Conservation (phyloP, 2,113 vertebrate genomes). For the Zapornia atra region DNA sequence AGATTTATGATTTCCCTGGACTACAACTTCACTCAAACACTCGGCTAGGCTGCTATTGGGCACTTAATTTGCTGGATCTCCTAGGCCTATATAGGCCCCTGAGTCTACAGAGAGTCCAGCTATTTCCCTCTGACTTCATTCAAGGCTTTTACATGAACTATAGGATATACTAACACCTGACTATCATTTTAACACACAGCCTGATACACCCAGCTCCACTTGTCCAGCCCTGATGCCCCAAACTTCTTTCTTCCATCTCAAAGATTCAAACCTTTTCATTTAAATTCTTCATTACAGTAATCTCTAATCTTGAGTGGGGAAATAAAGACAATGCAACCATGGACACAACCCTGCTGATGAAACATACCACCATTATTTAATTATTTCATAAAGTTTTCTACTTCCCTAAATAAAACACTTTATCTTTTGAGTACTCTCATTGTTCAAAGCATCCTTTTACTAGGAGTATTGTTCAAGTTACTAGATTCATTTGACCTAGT, state of each 20-base stretch:
- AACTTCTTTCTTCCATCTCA: background rate
- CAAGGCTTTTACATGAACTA: background rate
- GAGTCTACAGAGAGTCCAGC: background rate
- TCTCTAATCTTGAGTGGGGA: background rate
- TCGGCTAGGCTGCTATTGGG: background rate
- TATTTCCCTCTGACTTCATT: background rate
- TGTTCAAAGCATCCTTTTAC: background rate
- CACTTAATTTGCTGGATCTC: background rate
- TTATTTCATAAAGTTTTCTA: background rate
- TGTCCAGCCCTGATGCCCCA: background rate
- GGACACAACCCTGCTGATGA: background rate
- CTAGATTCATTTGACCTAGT: background rate
- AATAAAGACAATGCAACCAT: background rate
- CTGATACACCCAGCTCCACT: background rate
- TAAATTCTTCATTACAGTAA: background rate
- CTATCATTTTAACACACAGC: background rate
- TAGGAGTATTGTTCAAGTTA: background rate
- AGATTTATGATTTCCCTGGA: accelerated
- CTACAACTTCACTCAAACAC: background rate
- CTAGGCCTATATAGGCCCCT: too few species aligned
- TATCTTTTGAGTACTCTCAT: background rate
- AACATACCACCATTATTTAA: background rate
- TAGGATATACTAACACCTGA: background rate
- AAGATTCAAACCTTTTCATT: background rate
- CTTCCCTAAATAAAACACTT: background rate